A percentile compares a stretch with the other conserved stretches of the same genome.
Evolutionary conservation across 2,113 vertebrate species (phyloP).

Genomic region (Rhinichthys klamathensis): DNA sequence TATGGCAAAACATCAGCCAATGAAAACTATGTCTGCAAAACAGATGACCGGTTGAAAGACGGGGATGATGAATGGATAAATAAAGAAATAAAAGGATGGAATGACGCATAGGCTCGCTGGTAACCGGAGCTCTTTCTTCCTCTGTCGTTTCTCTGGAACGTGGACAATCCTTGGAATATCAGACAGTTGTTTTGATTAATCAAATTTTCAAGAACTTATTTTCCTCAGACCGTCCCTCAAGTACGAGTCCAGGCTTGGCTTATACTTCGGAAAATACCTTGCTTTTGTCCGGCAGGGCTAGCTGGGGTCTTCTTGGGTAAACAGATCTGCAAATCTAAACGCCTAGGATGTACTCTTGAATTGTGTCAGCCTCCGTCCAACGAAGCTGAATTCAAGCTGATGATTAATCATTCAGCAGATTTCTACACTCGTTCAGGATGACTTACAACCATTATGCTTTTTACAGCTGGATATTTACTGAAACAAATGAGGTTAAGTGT

Average conservation of each 20-base stretch:
- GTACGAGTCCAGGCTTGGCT: neutral
- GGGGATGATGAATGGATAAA: constrained; percentile 60
- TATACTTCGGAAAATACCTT: constrained; percentile 27
- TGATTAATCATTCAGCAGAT: constrained; percentile 21
- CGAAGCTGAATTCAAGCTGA: constrained; percentile 3
- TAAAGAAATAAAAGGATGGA: constrained; percentile 59
- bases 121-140: constrained; percentile 28
- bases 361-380: constrained; percentile 6
- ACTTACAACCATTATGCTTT: constrained; percentile 32
- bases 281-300: neutral
- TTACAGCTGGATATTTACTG: constrained; percentile 40
- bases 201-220: constrained; percentile 4
- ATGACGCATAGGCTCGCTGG: constrained; percentile 25
- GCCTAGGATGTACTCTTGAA: constrained; percentile 9
- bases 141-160: constrained; percentile 37
- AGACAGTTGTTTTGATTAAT: constrained; percentile 36
- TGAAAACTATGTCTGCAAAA: constrained; percentile 67
- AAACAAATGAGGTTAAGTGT: constrained; percentile 43
- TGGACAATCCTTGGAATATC: neutral
- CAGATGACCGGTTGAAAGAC: constrained; percentile 61
- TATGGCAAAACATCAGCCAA: constrained; percentile 54
- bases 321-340: constrained; percentile 4
- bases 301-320: constrained; percentile 2
- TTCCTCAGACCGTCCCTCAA: neutral
- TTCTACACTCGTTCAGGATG: constrained; percentile 2